Base-by-base conservation (phyloP, 2,888 invertebrate genomes). In the Alsophila aescularia region DNA sequence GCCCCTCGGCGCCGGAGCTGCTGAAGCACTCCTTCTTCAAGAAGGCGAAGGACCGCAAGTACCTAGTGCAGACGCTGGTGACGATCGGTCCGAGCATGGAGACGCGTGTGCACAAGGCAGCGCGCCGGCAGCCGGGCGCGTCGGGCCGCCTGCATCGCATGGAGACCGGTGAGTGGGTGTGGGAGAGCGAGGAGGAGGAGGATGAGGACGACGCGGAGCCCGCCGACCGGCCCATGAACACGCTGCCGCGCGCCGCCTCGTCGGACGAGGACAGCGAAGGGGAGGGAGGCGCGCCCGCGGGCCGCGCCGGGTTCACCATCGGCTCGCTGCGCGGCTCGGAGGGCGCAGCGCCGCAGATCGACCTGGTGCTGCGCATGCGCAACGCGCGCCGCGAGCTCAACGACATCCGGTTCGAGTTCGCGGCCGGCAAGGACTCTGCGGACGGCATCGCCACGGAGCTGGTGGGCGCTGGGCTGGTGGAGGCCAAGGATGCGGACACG, bases 1-100 rank as follows among this genome's bases (percentile, higher is more conserved):
- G 98, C 92, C 99, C 99, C 27, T 96, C 99, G 1, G 99, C 99
- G 18, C 96, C 97, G 24, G 99, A 99, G 88, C 92, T 99, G 54
- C 91, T 99, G 45, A 99, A 99, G 87, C 98, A 99, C 89, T 97
- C 98, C 27, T 99, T 99, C 92, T 99, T 99, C 92, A 98, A 98
- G 83, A 99, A 99, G 90, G 98, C 98, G 18, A 99, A 99, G 88
- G 98, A 98, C 83, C 96, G 97, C 72, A 96, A 96, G 78, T 98
- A 97, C 88, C 92, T 98, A 24, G 95, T 97, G 73, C 96, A 96
- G 83, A 97, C 97, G 1, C 89, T 98, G 66, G 95, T 98, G 42
- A 94, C 96, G 32, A 95, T 95, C 72, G 98, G 97, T 14, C 98
- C 98, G 51, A 96, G 96, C 78, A 94, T 98, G 88, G 98, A 97